These are phyloP conservation scores for Catharus minimus DNA, from an alignment of 2,113 vertebrate genomes.

Conservation along the genomic window DNA sequence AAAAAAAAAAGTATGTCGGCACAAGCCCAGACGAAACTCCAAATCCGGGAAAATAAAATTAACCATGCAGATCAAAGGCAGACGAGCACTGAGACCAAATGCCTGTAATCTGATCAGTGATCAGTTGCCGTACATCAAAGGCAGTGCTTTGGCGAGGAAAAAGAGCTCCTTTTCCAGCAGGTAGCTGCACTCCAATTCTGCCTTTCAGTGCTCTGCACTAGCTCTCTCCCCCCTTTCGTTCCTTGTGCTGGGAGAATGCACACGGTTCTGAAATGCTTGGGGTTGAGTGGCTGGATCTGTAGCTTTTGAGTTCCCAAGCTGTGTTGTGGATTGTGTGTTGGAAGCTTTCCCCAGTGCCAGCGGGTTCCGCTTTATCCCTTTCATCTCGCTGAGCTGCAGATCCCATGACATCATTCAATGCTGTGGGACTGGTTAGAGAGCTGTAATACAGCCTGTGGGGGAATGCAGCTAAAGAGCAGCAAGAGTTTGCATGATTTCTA, in stretches of 20 bases:
- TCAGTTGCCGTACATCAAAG: slow-evolving; percentile 88
- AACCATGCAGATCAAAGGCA: slow-evolving; percentile 88
- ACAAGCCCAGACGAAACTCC: slow-evolving; percentile 78
- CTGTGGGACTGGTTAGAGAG: slow-evolving; percentile 76
- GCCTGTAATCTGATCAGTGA: slow-evolving; percentile 90
- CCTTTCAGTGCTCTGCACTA: slow-evolving; percentile 34
- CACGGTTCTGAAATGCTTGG: slow-evolving; percentile 17
- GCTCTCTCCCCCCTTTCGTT: neutral
- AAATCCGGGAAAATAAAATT: slow-evolving; percentile 82
- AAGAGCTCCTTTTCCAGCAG: slow-evolving; percentile 67
- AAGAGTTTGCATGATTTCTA: slow-evolving; percentile 67
- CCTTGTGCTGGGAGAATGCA: slow-evolving; percentile 5
- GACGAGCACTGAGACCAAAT: slow-evolving; percentile 79
- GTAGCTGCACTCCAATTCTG: slow-evolving; percentile 51
- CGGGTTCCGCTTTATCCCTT: slow-evolving; percentile 80
- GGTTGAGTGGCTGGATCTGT: slow-evolving; percentile 66
- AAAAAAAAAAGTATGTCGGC: slow-evolving; percentile 72
- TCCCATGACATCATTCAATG: slow-evolving; percentile 83
- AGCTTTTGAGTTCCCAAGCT: slow-evolving; percentile 72
- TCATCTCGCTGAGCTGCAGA: slow-evolving; percentile 82
- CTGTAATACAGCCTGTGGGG: slow-evolving; percentile 75
- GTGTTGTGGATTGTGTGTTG: slow-evolving; percentile 73
- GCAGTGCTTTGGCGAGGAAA: slow-evolving; percentile 57
- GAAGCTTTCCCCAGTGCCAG: slow-evolving; percentile 77
- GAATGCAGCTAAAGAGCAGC: slow-evolving; percentile 63